Conservation (phyloP, 2,113 vertebrate genomes). For the Otus sunia region DNA sequence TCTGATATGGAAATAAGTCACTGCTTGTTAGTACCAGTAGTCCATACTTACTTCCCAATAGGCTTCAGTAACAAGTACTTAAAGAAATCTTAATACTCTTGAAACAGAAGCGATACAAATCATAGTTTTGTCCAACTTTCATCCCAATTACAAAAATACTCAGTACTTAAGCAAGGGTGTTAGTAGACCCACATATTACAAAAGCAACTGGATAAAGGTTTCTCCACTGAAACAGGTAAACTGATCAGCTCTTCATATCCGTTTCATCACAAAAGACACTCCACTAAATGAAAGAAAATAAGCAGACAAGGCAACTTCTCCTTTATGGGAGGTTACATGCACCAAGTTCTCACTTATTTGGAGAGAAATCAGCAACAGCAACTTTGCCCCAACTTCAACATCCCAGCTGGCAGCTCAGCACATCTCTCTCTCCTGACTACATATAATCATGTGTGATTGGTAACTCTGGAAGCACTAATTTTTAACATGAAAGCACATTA, state of each 20-base stretch:
- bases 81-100: background rate
- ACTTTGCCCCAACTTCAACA: background rate
- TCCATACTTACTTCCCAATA: background rate
- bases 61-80: background rate
- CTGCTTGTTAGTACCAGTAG: background rate
- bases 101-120: background rate
- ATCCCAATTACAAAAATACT: background rate
- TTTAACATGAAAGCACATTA: background rate
- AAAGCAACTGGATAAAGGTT: background rate
- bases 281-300: background rate
- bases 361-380: background rate
- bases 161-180: background rate
- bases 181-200: background rate
- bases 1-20: fast-evolving
- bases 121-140: background rate
- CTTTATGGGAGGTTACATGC: background rate
- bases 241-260: fast-evolving
- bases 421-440: background rate
- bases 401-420: background rate
- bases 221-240: background rate
- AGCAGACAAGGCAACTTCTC: background rate
- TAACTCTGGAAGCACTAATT: background rate
- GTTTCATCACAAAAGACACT: background rate
- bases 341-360: background rate
- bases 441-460: background rate